Percentiles rank a stretch among this genome's conserved stretches.
These are phyloP conservation scores for Zaprionus inermis DNA, from an alignment of 1,140 invertebrate genomes.

Conservation along the genomic window DNA sequence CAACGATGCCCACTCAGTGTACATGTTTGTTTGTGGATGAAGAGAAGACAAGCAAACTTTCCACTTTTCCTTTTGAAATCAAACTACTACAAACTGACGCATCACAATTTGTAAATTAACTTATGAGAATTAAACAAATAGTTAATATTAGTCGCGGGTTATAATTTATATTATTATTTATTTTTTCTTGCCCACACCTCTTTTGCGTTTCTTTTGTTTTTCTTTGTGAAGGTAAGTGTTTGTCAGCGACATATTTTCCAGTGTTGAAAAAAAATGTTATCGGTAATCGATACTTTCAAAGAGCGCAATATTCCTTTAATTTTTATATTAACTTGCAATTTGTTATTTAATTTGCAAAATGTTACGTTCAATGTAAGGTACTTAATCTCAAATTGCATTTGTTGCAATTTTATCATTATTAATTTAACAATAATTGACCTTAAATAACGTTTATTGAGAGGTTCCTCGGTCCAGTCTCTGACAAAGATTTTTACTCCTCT, in stretches of 20 bases:
- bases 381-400: background rate
- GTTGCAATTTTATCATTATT: background rate
- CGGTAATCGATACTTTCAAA: background rate
- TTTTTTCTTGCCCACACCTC: background rate
- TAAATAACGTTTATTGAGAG: background rate
- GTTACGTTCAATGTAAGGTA: background rate
- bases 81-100: slow-evolving; percentile 7
- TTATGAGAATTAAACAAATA: background rate
- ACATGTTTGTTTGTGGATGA: slow-evolving; percentile 85
- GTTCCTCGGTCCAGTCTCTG: background rate
- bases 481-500: too few species aligned
- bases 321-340: background rate
- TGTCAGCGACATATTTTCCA: background rate
- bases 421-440: background rate
- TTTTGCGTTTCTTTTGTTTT: background rate
- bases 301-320: background rate
- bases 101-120: background rate
- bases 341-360: background rate
- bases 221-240: slow-evolving; percentile 1
- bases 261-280: slow-evolving; percentile 21
- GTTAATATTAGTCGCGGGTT: background rate
- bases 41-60: slow-evolving; percentile 1
- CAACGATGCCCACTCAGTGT: slow-evolving; percentile 93
- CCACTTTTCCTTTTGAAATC: slow-evolving; percentile 14
- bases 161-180: background rate